Base-by-base conservation (phyloP, 2,888 invertebrate genomes). In the Apotomis betuletana region DNA sequence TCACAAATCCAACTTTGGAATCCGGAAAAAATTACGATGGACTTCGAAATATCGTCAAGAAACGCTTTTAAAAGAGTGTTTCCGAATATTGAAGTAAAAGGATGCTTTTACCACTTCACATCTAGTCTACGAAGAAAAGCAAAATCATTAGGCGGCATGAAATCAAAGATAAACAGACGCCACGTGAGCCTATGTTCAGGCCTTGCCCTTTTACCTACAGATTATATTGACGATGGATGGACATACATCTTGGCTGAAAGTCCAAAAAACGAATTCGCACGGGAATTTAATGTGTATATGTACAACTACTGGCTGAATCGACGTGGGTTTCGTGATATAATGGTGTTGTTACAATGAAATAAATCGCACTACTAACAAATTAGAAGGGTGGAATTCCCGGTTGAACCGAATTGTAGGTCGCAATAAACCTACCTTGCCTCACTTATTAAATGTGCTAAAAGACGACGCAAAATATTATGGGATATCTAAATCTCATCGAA, bases 121-220 rank as follows among this genome's bases (percentile, higher is more conserved):
- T 41, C 52, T 8, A 64, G 63, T 64, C 15, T 64, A 44, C 41
- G 55, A 44, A 15, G 55, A 64, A 64, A 64, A 64, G 55, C 51
- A 36, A 64, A 55, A 64, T 13, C 55, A 44, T n/a, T 51, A 41
- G 62, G 62, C 38, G 55, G 64, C 41, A 64, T 64, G 55, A 64
- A 64, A 55, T 64, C 64, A 15, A 54, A 64, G 15, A 10, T 64
- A 4, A 64, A 54, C n/a, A 41, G 64, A 54, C 54, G 64, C 36
- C 55, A 64, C 54, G 64, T 64, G 41, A 64, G 64, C 64, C 64
- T 55, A 6, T 64, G 64, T 64, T 41, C 55, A 44, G 64, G 55
- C 13, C 55, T 55, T 27, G 54, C 44, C 10, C 54, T 64, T 54
- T 55, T 64, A 15, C 54, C 64, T 41, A 54, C 13, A 62, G 27